Percentiles rank a stretch among this genome's conserved stretches.
Conservation (phyloP, 2,797 vertebrate genomes). For the Eleutherodactylus coqui region DNA sequence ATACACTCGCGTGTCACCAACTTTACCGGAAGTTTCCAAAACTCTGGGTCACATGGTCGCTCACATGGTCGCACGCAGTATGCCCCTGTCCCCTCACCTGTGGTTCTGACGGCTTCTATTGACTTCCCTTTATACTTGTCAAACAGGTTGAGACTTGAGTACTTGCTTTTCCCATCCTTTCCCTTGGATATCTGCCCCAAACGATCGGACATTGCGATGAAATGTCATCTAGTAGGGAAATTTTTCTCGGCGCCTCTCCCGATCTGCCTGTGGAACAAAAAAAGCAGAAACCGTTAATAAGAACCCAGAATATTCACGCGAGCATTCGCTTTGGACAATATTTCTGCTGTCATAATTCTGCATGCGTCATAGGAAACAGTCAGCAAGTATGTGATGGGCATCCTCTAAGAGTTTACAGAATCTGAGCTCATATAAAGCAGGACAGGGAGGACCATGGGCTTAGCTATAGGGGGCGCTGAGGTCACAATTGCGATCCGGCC, state of each 20-base stretch:
- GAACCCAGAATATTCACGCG: neutral
- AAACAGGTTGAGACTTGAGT: constrained; percentile 99
- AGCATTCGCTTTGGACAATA: too few relatives aligned
- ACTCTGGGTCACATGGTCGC: neutral
- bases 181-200: constrained; percentile 99
- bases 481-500: too few relatives aligned
- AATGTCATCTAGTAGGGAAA: constrained; percentile 99
- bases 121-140: constrained; percentile 99
- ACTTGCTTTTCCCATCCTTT: constrained; percentile 99
- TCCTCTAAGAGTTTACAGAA: neutral
- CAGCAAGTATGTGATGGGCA: neutral
- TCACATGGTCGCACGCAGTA: neutral
- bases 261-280: constrained; percentile 81
- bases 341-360: too few relatives aligned
- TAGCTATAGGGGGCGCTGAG: too few relatives aligned
- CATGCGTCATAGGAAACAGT: neutral
- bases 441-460: too few relatives aligned
- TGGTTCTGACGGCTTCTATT: constrained; percentile 97
- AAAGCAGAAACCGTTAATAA: neutral
- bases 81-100: constrained; percentile 78
- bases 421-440: too few relatives aligned
- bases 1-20: too few relatives aligned
- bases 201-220: constrained; percentile 99
- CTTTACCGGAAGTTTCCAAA: too few relatives aligned
- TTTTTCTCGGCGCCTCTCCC: constrained; percentile 94